phyloP scores from a whole-genome alignment of 2,113 vertebrate genomes.

The Myrmecobius fasciatus region DNA sequence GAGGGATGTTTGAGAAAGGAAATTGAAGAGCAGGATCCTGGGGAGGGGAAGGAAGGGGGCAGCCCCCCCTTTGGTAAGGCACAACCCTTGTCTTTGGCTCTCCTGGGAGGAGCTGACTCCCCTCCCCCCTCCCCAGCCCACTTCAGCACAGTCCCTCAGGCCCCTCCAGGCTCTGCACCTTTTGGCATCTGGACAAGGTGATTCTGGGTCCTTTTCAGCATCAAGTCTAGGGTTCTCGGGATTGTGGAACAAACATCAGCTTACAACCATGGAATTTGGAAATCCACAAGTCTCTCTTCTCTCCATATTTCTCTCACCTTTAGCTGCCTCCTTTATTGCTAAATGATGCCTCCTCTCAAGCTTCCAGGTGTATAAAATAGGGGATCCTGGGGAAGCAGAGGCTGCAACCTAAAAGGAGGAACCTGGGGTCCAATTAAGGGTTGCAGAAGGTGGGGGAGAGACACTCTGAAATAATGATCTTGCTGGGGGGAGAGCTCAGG shows the following conservation, averaged over 20 bases:
- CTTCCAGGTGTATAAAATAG: background rate
- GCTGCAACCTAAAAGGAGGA: background rate
- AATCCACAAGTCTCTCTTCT: background rate
- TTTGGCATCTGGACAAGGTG: slow-evolving; percentile 57
- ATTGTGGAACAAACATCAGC: background rate
- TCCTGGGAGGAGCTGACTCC: slow-evolving; percentile 76
- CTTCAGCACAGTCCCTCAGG: background rate
- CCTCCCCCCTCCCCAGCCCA: slow-evolving; percentile 49
- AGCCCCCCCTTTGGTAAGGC: slow-evolving; percentile 76
- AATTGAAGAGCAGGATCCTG: slow-evolving; percentile 56
- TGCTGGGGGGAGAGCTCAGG: background rate
- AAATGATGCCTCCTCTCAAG: slow-evolving; percentile 14
- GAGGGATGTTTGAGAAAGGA: background rate
- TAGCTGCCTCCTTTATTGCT: slow-evolving; percentile 14
- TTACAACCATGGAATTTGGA: slow-evolving; percentile 46
- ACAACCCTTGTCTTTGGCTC: slow-evolving; percentile 81
- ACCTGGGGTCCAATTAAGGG: background rate
- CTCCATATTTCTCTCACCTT: background rate
- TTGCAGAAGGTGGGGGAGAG: background rate
- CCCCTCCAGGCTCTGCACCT: slow-evolving; percentile 6
- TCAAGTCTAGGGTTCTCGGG: background rate
- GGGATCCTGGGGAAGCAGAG: background rate
- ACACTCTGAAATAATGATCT: background rate
- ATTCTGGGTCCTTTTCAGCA: slow-evolving; percentile 34
- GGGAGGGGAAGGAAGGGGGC: slow-evolving; percentile 32